A percentile compares a stretch with the other conserved stretches of the same genome.
Conservation (phyloP, 2,888 invertebrate genomes). For the Cheiracanthium punctorium region DNA sequence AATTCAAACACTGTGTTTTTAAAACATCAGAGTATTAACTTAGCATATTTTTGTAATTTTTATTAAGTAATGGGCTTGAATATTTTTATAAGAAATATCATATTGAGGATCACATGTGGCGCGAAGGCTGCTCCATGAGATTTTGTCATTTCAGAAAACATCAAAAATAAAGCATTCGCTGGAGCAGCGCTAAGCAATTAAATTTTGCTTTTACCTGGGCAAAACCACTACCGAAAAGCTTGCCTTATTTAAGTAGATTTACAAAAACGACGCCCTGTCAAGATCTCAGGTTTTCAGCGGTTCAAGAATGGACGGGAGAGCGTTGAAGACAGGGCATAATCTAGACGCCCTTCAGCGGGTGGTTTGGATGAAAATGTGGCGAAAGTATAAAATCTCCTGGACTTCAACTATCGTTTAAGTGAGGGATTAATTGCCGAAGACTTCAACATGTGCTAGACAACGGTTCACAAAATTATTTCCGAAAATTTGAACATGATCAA, state of each 20-base stretch:
- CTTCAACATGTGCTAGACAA: too few relatives aligned
- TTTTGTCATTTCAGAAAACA: not conserved
- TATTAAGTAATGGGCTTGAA: too few relatives aligned
- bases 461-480: not conserved
- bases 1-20: too few relatives aligned
- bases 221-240: not conserved
- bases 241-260: not conserved
- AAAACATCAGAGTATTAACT: too few relatives aligned
- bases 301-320: not conserved
- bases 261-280: not conserved
- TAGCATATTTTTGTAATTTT: too few relatives aligned
- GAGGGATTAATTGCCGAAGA: slow-evolving; percentile 8
- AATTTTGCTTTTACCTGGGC: not conserved
- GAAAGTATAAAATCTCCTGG: not conserved
- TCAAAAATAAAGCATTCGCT: slow-evolving; percentile 4
- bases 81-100: too few relatives aligned
- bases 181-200: not conserved
- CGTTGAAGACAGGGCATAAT: slow-evolving; percentile 9
- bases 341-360: too few relatives aligned
- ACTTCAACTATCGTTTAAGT: slow-evolving; percentile 9
- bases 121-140: not conserved
- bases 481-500: not conserved
- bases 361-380: not conserved
- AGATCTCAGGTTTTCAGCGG: not conserved
- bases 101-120: not conserved